Conservation (phyloP, 2,113 vertebrate genomes). For the Rutilus rutilus region DNA sequence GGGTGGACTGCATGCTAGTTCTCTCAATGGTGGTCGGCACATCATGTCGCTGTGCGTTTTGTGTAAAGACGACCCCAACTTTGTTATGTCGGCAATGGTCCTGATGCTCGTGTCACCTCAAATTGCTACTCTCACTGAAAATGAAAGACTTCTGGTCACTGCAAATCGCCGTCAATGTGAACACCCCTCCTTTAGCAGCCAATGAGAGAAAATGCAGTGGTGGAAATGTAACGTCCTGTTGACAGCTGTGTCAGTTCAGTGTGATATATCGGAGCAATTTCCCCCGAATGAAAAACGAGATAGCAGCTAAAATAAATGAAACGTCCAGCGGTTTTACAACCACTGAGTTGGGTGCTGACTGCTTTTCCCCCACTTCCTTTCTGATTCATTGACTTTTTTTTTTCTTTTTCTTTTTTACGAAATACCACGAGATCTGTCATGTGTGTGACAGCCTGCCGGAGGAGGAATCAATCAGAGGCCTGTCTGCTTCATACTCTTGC, state of each 20-base stretch:
- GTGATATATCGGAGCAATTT: conserved; percentile 2
- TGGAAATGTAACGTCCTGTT: conserved; percentile 3
- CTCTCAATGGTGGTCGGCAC: too few relatives aligned
- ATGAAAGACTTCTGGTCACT: background rate
- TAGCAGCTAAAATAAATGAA: conserved; percentile 37
- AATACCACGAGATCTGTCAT: conserved; percentile 28
- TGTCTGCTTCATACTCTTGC: conserved; percentile 26
- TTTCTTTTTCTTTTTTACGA: conserved; percentile 4
- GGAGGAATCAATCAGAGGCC: conserved; percentile 25
- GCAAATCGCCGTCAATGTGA: background rate
- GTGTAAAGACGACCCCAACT: background rate
- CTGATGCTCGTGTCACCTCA: background rate
- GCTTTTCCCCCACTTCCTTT: conserved; percentile 25
- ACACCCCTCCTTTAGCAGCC: background rate
- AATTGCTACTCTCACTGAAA: background rate
- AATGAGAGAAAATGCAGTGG: background rate
- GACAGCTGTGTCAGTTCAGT: conserved; percentile 4
- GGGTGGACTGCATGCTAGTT: too few relatives aligned
- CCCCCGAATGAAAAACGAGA: conserved; percentile 4
- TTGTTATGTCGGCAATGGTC: background rate
- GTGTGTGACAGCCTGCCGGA: conserved; percentile 10
- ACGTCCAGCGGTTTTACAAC: conserved; percentile 13
- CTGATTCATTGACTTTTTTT: conserved; percentile 26
- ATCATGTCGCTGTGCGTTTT: background rate
- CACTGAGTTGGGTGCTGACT: conserved; percentile 16